Conservation (phyloP, 2,113 vertebrate species). For the Porphyrio hochstetteri region DNA sequence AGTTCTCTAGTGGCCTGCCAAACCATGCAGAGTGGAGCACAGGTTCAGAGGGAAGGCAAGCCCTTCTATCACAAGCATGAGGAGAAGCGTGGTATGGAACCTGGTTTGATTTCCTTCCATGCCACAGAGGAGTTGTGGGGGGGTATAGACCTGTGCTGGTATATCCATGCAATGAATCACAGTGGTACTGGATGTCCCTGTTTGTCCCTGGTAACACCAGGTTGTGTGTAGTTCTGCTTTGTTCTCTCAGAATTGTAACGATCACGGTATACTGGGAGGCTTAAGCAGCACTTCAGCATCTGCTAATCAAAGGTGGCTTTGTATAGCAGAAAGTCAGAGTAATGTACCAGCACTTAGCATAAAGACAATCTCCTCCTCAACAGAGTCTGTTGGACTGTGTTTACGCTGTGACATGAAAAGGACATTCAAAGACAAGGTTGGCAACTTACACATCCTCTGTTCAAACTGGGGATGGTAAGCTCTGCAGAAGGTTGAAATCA, state of each 20-base stretch:
- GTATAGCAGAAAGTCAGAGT: background rate
- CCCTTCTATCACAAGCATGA: background rate
- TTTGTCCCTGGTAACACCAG: background rate
- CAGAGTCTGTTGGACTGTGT: background rate
- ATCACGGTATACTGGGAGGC: background rate
- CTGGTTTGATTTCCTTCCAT: background rate
- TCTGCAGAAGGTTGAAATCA: background rate
- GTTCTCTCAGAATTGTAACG: background rate
- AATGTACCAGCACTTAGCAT: background rate
- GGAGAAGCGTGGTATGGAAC: background rate
- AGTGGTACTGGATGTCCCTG: background rate
- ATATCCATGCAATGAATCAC: accelerated
- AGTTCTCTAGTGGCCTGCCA: background rate
- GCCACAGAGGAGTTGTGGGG: accelerated
- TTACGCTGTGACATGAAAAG: background rate
- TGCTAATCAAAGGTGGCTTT: background rate
- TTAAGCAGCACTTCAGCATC: background rate
- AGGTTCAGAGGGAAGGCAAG: background rate
- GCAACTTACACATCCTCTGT: accelerated
- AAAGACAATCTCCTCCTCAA: background rate
- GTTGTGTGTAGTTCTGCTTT: background rate
- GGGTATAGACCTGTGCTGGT: background rate
- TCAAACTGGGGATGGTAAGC: accelerated
- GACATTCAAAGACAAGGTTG: background rate
- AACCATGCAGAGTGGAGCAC: background rate